phyloP scores from a whole-genome alignment of 2,797 vertebrate species.

The Ctenosaura bakeri region DNA sequence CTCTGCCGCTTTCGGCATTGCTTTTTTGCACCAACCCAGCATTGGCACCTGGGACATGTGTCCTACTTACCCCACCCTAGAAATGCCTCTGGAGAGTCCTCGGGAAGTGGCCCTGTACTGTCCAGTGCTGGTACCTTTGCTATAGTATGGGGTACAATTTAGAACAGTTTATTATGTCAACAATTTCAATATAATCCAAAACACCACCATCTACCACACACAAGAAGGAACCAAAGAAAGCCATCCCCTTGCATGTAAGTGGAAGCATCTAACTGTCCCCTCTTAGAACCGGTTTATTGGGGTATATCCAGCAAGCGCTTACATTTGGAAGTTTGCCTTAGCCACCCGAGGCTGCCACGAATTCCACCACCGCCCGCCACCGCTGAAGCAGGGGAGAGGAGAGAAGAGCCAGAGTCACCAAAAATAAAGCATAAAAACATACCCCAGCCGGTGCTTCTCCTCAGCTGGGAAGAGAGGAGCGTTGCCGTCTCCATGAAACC shows the following conservation, averaged over 20 bases:
- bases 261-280: not conserved
- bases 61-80: too few relatives aligned
- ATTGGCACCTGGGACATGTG: too few relatives aligned
- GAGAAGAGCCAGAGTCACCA: not conserved
- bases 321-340: too few relatives aligned
- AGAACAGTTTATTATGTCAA: too few relatives aligned
- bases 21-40: too few relatives aligned
- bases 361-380: not conserved
- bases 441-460: conserved; percentile 68
- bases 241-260: not conserved
- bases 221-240: not conserved
- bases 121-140: too few relatives aligned
- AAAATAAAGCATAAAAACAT: conserved; percentile 43
- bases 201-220: not conserved
- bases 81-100: too few relatives aligned
- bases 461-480: conserved; percentile 70
- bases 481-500: conserved; percentile 75
- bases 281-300: not conserved
- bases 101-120: too few relatives aligned
- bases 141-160: not conserved
- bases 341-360: not conserved
- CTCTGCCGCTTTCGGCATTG: too few relatives aligned
- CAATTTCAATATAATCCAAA: not conserved
- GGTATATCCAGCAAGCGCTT: too few relatives aligned
- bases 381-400: not conserved